Evolutionary conservation across 2,888 invertebrate genomes (phyloP), one percentile per base, ranked within the genome.

Genomic region (Brachypterus glaber): DNA sequence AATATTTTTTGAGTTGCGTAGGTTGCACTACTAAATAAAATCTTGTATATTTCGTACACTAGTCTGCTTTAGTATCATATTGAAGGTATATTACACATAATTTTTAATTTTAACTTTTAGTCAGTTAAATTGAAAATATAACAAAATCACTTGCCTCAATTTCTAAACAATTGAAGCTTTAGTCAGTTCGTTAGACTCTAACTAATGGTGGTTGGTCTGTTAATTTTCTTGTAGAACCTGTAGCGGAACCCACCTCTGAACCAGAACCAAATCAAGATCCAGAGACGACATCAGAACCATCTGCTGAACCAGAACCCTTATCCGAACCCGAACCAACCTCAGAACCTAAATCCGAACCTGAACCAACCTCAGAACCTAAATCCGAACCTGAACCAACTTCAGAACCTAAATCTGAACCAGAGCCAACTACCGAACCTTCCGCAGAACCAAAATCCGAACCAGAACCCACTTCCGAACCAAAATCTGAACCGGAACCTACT

Each of bases 271-370:
- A 45, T 43, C 12, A 41, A 33, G 44, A 64, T 36, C 54, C 63
- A 0, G 59, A 65, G 27, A 56, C 67, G 0, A 63, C 67, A 44
- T 62, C 69, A 25, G 45, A 70, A 49, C 63, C 73, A 0, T 66
- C 66, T 35, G 58, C 70, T 2, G 59, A 64, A 41, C 57, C 61
- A 2, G 59, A 64, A 51, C 58, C 66, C 3, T 58, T 62, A 48
- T 58, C 65, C 2, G 63, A 66, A 56, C 62, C 68, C 4, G 50
- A 57, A 47, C 66, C 72, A 32, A 68, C 60, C 60, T 65, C 63
- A n/a, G n/a, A n/a, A n/a, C n/a, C n/a, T n/a, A n/a, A n/a, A n/a
- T n/a, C n/a, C n/a, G n/a, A n/a, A n/a, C n/a, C n/a, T n/a, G n/a
- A n/a, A n/a, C n/a, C n/a, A n/a, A n/a, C n/a, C n/a, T n/a, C n/a